phyloP scores from a whole-genome alignment of 2,888 invertebrate species.

The Caenorhabditis japonica region DNA sequence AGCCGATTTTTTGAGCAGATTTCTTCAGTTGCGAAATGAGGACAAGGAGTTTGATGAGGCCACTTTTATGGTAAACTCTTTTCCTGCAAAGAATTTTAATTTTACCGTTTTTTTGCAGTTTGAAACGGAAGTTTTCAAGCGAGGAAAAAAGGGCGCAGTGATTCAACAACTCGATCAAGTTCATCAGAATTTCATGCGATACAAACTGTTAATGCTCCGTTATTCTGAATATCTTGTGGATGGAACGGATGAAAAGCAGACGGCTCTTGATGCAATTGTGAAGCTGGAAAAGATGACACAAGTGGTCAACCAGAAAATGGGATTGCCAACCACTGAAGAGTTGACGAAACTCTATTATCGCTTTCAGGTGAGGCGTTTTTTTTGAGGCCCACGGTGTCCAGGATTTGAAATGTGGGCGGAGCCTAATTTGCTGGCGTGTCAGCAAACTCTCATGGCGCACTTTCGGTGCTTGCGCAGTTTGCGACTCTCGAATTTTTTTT shows the following conservation, averaged over 20 bases:
- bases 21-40: constrained; percentile 63
- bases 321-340: constrained; percentile 64
- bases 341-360: constrained; percentile 65
- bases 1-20: constrained; percentile 55
- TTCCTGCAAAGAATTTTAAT: too few relatives aligned
- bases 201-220: constrained; percentile 72
- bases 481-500: too few relatives aligned
- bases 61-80: constrained; percentile 57
- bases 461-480: too few relatives aligned
- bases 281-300: constrained; percentile 66
- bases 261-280: constrained; percentile 54
- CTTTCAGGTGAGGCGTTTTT: too few relatives aligned
- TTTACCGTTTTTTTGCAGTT: constrained; percentile 56
- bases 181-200: constrained; percentile 71
- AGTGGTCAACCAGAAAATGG: constrained; percentile 68
- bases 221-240: constrained; percentile 57
- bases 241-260: constrained; percentile 26
- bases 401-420: too few relatives aligned
- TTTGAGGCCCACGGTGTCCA: too few relatives aligned
- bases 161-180: constrained; percentile 68
- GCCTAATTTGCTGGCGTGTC: too few relatives aligned
- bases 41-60: constrained; percentile 73
- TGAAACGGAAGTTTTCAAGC: constrained; percentile 63
- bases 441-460: too few relatives aligned
- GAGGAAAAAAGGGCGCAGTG: constrained; percentile 64